Evolutionary conservation across 2,797 vertebrate species (phyloP).

Genomic region (Tauraco hartlaubi): DNA sequence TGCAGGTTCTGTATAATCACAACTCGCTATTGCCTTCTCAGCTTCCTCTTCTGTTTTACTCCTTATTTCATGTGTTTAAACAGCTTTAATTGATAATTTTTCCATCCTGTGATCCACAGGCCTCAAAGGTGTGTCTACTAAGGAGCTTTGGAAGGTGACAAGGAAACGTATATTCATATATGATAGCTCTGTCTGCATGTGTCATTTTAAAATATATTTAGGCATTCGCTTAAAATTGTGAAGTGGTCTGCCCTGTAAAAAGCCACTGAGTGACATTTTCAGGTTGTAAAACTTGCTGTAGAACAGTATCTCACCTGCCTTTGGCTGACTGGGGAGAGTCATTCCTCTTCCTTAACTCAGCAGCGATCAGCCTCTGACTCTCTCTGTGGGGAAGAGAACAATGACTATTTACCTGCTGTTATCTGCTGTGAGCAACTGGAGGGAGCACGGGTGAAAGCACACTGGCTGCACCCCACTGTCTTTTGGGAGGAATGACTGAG

Average conservation of each 20-base stretch:
- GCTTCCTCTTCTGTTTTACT: background rate
- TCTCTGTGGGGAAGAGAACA: accelerated
- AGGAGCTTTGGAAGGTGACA: background rate
- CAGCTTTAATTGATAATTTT: background rate
- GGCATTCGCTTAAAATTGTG: background rate
- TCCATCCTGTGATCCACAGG: background rate
- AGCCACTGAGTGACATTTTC: background rate
- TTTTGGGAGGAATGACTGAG: background rate
- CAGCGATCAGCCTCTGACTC: background rate
- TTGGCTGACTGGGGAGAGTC: background rate
- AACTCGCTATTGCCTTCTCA: background rate
- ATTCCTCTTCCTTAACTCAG: background rate
- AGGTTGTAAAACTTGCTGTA: background rate
- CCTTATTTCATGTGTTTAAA: background rate
- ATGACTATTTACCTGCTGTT: background rate
- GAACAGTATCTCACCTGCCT: background rate
- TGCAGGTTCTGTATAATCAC: background rate
- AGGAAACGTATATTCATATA: background rate
- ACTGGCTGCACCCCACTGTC: background rate
- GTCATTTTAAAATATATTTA: background rate
- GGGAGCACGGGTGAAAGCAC: background rate
- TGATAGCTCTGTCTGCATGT: background rate
- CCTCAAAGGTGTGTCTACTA: background rate
- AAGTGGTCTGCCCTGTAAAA: background rate
- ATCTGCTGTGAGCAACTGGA: background rate